Evolutionary conservation across 2,113 vertebrate genomes (phyloP).

Genomic region (Herpetotheres cachinnans): DNA sequence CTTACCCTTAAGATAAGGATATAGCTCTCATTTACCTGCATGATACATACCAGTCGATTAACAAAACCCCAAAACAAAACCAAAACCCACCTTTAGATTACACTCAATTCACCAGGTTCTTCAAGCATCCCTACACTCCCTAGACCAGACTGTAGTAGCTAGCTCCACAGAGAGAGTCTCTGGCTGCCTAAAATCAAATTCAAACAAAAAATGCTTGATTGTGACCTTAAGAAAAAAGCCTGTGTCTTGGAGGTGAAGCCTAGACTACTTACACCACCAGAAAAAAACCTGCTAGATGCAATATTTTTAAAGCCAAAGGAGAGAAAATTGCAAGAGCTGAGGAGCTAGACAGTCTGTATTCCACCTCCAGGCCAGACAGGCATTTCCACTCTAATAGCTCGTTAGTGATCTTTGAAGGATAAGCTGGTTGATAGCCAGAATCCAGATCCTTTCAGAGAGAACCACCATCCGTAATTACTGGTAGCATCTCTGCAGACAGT

Average conservation of each 20-base stretch:
- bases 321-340: not conserved
- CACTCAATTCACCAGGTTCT: not conserved
- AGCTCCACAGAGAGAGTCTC: not conserved
- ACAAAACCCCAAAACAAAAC: not conserved
- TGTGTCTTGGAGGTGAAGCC: not conserved
- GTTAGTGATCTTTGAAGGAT: not conserved
- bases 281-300: not conserved
- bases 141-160: not conserved
- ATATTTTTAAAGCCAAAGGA: not conserved
- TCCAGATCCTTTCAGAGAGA: not conserved
- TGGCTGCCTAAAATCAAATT: not conserved
- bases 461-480: rapidly evolving
- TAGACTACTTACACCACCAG: not conserved
- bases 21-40: not conserved
- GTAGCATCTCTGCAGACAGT: not conserved
- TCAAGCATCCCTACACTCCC: not conserved
- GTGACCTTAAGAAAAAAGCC: not conserved
- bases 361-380: not conserved
- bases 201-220: not conserved
- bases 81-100: not conserved
- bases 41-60: not conserved
- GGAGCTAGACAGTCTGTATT: not conserved
- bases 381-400: not conserved
- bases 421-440: not conserved
- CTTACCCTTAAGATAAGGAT: not conserved